These are phyloP conservation scores for Caenorhabditis sp. DNA, from an alignment of 2,888 invertebrate species.

Conservation along the genomic window DNA sequence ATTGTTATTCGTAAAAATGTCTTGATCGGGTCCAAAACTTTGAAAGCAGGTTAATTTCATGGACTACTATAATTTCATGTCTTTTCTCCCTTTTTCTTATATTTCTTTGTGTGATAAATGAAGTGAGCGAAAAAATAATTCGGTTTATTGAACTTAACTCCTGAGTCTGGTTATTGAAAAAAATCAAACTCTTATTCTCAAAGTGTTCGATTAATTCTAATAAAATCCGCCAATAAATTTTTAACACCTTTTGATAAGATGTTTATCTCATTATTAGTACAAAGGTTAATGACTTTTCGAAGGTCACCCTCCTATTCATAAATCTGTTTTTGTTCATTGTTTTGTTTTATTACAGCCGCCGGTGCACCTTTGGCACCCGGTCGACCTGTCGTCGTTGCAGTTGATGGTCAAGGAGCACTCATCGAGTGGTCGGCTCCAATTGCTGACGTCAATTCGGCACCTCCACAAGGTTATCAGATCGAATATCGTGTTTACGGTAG, in stretches of 20 bases:
- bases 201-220: background rate
- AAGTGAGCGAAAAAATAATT: no score
- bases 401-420: constrained; percentile 60
- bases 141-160: no score
- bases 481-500: constrained; percentile 58
- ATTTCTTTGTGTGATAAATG: no score
- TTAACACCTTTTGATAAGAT: background rate
- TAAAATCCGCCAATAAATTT: background rate
- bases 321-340: background rate
- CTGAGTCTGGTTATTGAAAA: no score
- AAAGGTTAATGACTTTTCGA: background rate
- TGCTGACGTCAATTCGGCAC: constrained; percentile 42
- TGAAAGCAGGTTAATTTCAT: no score
- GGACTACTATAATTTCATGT: no score
- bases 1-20: no score
- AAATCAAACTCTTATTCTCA: no score
- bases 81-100: no score
- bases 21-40: no score
- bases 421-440: constrained; percentile 66
- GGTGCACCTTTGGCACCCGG: constrained; percentile 56
- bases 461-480: constrained; percentile 60
- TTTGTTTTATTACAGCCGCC: constrained; percentile 25
- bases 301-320: background rate
- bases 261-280: background rate
- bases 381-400: constrained; percentile 58